Percentiles rank a stretch among this genome's conserved stretches.
Conservation (phyloP, 2,888 invertebrate genomes). For the Hoplodrina blanda region DNA sequence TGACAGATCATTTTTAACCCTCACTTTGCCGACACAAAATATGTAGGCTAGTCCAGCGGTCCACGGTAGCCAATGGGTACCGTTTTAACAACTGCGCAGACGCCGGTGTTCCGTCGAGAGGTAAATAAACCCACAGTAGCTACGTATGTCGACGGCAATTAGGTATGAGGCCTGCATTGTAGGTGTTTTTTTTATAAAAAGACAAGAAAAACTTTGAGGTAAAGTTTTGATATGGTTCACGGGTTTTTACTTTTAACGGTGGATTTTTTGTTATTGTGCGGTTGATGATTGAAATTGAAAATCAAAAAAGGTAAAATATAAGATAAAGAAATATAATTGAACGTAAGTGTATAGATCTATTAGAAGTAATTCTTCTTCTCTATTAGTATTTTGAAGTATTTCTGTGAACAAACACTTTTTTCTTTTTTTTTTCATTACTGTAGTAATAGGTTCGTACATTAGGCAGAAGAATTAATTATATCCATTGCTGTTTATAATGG, state of each 20-base stretch:
- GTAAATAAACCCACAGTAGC: conserved; percentile 65
- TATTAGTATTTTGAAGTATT: too few relatives aligned
- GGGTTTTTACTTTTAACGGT: conserved; percentile 17
- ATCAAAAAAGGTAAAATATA: not conserved
- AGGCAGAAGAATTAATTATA: too few relatives aligned
- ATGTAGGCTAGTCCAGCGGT: conserved; percentile 63
- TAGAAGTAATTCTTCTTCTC: too few relatives aligned
- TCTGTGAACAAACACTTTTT: too few relatives aligned
- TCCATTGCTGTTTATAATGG: too few relatives aligned
- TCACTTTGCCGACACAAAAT: conserved; percentile 33
- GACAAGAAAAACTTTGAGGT: conserved; percentile 10
- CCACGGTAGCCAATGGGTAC: conserved; percentile 65
- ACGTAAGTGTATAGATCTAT: too few relatives aligned
- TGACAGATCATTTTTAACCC: conserved; percentile 12
- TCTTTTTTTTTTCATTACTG: too few relatives aligned
- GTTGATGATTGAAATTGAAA: not conserved
- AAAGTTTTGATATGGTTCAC: conserved; percentile 34
- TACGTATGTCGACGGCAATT: conserved; percentile 56
- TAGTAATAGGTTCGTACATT: too few relatives aligned
- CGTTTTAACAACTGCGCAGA: conserved; percentile 68
- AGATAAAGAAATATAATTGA: too few relatives aligned
- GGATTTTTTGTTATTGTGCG: conserved; percentile 2
- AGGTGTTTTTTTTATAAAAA: conserved; percentile 21
- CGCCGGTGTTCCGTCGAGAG: conserved; percentile 54
- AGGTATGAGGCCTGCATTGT: conserved; percentile 38